Base-by-base conservation (phyloP, 2,888 invertebrate species). In the Thereva unica region DNA sequence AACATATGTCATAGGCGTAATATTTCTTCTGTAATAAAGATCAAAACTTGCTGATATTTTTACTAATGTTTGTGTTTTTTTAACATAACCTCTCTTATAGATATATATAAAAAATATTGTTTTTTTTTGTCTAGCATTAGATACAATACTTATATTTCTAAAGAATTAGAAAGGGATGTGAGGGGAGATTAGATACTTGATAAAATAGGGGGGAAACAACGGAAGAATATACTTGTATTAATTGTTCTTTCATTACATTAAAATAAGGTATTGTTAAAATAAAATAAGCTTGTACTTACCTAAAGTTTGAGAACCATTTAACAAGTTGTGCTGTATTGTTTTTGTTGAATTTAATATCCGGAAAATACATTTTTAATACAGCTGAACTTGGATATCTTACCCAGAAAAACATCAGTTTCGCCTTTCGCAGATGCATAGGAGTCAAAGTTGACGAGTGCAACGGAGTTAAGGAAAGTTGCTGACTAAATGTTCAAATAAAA, bases 381-480 rank as follows among this genome's bases (percentile, higher is more conserved):
- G 97, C 93, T 71, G 98, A 98, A 83, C 95, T 97, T 70, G 99
- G 99, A 84, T 99, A 99, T 77, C 99, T 89, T 76, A 97, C 97
- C 93, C 96, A 99, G 91, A 99, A 99, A 91, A 99, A 99, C 99
- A 99, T 99, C 85, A 99, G 88, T 86, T 99, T 99, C 73, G 99
- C 99, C 84, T 99, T 99, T 81, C 99, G 89, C 78, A 99, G 92
- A 85, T 99, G 99, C 95, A 98, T 97, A 80, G 98, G 98, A 76
- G 98, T 98, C 85, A 99, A 85, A 77, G 96, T 97, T 81, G 94
- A 92, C 85, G 93, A 93, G 90, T 93, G 85, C 89, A 90, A 83
- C 78, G 91, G 86, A 88, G 90, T 93, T 87, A 93, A 90, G 88
- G 91, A 86, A 83, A 86, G 47, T 54, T 59, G 59, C 41, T 61